Percentiles rank a stretch among this genome's conserved stretches.
Evolutionary conservation across 2,113 vertebrate genomes (phyloP).

Genomic region (Gallinago undulata): DNA sequence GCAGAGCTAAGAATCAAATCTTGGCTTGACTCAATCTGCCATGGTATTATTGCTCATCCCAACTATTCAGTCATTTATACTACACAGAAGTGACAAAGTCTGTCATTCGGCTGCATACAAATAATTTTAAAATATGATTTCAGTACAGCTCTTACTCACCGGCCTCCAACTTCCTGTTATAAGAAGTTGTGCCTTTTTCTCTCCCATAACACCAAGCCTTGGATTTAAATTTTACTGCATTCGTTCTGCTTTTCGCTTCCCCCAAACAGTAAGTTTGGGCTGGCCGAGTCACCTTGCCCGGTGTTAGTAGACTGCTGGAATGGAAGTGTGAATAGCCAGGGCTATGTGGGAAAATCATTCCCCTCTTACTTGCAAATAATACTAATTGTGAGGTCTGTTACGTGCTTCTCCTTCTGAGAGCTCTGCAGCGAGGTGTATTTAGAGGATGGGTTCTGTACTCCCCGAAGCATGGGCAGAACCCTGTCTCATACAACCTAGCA

Average conservation of each 20-base stretch:
- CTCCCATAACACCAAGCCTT: background rate
- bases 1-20: constrained; percentile 25
- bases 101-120: constrained; percentile 42
- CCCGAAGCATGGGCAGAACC: background rate
- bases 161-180: background rate
- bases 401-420: background rate
- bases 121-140: constrained; percentile 10
- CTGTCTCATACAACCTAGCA: background rate
- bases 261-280: background rate
- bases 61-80: constrained; percentile 36
- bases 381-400: background rate
- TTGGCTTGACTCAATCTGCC: constrained; percentile 29
- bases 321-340: background rate
- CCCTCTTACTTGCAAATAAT: background rate
- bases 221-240: background rate
- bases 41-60: constrained; percentile 12
- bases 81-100: background rate
- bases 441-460: background rate
- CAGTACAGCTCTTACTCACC: background rate
- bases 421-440: background rate
- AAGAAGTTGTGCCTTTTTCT: background rate
- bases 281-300: background rate
- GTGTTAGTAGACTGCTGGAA: background rate
- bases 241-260: background rate
- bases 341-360: background rate